phyloP scores from a whole-genome alignment of 2,113 vertebrate genomes.

The Ondatra zibethicus region DNA sequence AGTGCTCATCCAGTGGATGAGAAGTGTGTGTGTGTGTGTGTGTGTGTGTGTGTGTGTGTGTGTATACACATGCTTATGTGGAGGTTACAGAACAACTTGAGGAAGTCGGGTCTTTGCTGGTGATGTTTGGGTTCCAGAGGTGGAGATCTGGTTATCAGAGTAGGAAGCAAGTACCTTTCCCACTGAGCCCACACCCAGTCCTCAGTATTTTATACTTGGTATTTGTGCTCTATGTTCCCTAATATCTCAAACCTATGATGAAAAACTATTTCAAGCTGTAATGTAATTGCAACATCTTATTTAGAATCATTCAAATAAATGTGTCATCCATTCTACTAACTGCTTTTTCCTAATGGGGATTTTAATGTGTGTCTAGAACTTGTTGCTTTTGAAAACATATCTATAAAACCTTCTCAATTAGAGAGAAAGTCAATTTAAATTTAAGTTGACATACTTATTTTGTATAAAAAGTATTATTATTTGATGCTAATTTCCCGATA shows the following conservation, averaged over 20 bases:
- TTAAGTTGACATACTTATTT: background rate
- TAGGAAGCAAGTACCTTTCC: background rate
- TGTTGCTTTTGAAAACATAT: background rate
- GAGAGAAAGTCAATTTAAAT: background rate
- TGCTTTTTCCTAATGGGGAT: slow-evolving; percentile 51
- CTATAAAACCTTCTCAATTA: background rate
- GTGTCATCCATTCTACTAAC: background rate
- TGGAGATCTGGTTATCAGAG: background rate
- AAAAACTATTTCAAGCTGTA: slow-evolving; percentile 27
- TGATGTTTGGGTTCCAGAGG: background rate
- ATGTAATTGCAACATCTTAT: background rate
- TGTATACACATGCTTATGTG: rapidly evolving
- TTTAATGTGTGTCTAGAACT: background rate
- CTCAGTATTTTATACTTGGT: background rate
- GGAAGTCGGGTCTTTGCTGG: background rate
- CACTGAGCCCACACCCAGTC: background rate
- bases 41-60: background rate
- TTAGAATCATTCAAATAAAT: slow-evolving; percentile 37
- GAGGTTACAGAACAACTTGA: background rate
- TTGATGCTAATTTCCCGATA: slow-evolving; percentile 7
- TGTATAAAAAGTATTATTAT: background rate
- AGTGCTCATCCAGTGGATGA: background rate
- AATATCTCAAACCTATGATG: background rate
- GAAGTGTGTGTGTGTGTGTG: background rate
- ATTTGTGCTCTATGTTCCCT: background rate